Conservation (phyloP, 2,113 vertebrate species). For the Petrocephalus microphthalmus region DNA sequence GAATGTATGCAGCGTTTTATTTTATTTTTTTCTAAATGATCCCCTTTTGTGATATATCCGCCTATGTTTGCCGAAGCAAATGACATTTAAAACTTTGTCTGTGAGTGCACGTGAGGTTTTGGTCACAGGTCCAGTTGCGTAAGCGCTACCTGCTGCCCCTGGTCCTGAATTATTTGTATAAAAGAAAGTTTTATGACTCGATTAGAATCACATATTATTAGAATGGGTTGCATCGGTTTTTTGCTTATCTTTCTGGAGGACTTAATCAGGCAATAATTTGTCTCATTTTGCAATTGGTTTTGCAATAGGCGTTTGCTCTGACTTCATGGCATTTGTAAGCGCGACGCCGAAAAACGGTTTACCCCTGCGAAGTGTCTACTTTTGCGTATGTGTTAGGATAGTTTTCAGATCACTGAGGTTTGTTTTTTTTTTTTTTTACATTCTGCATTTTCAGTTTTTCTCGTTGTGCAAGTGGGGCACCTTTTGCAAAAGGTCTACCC, state of each 20-base stretch:
- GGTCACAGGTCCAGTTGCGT: neutral
- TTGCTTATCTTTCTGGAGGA: neutral
- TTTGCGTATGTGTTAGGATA: neutral
- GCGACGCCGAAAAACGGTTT: neutral
- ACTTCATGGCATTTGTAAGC: neutral
- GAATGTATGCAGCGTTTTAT: neutral
- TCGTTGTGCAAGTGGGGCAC: neutral
- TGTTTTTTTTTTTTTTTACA: neutral
- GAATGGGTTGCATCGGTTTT: neutral
- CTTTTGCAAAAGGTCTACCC: neutral
- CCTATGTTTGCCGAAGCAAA: neutral
- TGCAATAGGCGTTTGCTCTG: neutral
- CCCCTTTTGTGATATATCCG: neutral
- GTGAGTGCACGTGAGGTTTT: neutral
- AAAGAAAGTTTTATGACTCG: neutral
- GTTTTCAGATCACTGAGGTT: neutral
- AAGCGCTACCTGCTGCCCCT: neutral
- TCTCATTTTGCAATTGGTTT: neutral
- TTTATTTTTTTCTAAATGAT: neutral
- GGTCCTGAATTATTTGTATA: neutral
- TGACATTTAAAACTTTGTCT: slow-evolving; percentile 4
- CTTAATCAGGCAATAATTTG: neutral
- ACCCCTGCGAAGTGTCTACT: neutral
- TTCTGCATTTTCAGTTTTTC: neutral
- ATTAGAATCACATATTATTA: neutral